Evolutionary conservation across 1,140 invertebrate species (phyloP), one percentile per base, ranked within the genome.

Genomic region (Laupala kohalensis): DNA sequence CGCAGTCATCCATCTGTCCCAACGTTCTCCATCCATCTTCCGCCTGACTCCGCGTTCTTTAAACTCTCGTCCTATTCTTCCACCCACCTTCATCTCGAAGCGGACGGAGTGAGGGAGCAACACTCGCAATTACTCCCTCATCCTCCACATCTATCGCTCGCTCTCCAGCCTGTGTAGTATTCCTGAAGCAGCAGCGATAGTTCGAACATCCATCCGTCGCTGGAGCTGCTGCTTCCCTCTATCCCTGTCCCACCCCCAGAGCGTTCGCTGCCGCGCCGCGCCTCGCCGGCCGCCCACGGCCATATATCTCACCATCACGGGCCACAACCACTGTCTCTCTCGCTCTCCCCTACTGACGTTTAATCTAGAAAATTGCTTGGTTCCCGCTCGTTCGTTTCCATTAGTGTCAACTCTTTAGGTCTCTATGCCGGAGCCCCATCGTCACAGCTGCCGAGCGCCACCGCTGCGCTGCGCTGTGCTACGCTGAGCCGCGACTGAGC

Each of bases 321-420:
- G 24, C 25, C 69, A 63, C 53, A 53, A 77, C 74, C 75, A 75
- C 75, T 75, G 73, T 71, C 71, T 74, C 75, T 76, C 75, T 75
- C 74, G 77, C 75, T 76, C 76, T 74, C 24, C 29, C 23, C 63
- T 63, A 78, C 80, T 82, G 81, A 82, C 81, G 80, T 82, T 82
- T 82, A 82, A 82, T 82, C 80, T 82, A 81, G 81, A 81, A 82
- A 82, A 82, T 82, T 81, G 81, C 80, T 79, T 77, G 77, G 77
- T 78, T 79, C 78, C 37, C 79, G 78, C 78, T 80, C 81, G 79
- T 82, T 81, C 81, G 79, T 82, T 81, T 82, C 80, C 80, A 82
- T 82, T 82, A 82, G 78, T 82, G 81, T 82, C 81, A 82, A 81
- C 80, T 81, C 79, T 81, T 81, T 80, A 81, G 74, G 75, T 74